Base-by-base conservation (phyloP, 1,140 invertebrate genomes). In the Apolygus lucorum region DNA sequence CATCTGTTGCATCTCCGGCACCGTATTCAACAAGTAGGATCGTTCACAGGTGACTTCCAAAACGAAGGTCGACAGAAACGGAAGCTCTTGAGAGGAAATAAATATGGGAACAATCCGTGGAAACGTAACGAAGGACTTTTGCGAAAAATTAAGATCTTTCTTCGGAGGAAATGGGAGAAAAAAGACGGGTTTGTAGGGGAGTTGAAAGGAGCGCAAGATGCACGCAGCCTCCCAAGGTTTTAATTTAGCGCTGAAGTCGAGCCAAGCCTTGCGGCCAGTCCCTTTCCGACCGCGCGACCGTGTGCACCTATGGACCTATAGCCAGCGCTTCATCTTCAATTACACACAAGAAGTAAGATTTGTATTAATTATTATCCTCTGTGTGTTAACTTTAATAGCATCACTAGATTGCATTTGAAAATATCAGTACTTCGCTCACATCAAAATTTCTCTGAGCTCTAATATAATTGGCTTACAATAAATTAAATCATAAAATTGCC, bases 191-290 rank as follows among this genome's bases (percentile, higher is more conserved):
- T 42, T 42, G 4, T 14, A 17, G 11, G 54, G 11, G 54, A 49
- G 54, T 14, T 11, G 22, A 11, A 59, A 59, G 54, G 22, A 59
- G 54, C 54, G 11, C 54, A 59, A 59, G 54, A 59, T 59, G 54
- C 54, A 59, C 54, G 54, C 54, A 59, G 25, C 63, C 63, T 27
- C 63, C 63, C 25, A 64, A 64, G 63, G 63, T 64, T 64, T 64
- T 64, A 64, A 64, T 64, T 64, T 64, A 64, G 63, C 63, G 63
- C 63, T 64, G 63, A 64, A 64, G 25, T 29, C 11, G 25, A 27
- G 63, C 63, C 63, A 64, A 64, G 54, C 54, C 13, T 13, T 21
- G 54, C 54, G 54, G 22, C 54, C 54, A 59, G 63, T 64, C 63
- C 21, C 28, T 28, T 13, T 26, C 63, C 24, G 63, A 27, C 63